These are phyloP conservation scores for Aphyosemion australe DNA, from an alignment of 2,113 vertebrate genomes.

Conservation along the genomic window DNA sequence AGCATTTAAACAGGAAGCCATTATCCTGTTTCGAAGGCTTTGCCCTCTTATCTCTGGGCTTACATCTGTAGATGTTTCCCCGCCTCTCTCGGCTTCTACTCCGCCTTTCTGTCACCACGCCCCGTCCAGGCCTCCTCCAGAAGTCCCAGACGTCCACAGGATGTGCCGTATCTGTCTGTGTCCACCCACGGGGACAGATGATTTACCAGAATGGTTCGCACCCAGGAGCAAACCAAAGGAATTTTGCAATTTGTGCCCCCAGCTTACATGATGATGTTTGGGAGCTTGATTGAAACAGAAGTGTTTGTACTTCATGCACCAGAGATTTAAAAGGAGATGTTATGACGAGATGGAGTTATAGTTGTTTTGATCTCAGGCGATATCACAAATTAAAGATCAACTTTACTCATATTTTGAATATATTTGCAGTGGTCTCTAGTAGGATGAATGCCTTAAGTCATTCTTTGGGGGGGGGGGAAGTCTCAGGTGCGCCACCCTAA, in stretches of 20 bases:
- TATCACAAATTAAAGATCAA: no score
- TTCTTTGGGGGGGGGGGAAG: no score
- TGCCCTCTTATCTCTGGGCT: constrained; percentile 71
- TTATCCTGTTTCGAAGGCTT: constrained; percentile 68
- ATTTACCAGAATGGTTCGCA: constrained; percentile 48
- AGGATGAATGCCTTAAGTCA: no score
- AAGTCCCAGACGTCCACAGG: constrained; percentile 62
- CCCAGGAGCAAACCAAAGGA: constrained; percentile 57
- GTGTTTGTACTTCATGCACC: no score
- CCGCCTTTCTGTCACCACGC: constrained; percentile 33
- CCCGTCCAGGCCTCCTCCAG: constrained; percentile 40
- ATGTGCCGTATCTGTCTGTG: constrained; percentile 65
- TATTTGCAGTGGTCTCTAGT: no score
- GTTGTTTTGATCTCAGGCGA: no score
- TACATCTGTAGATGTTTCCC: constrained; percentile 69
- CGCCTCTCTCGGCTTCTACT: constrained; percentile 34
- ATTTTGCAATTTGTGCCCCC: constrained; percentile 52
- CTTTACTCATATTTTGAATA: no score
- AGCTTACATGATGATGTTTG: constrained; percentile 2
- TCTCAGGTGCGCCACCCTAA: no score
- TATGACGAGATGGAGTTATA: no score
- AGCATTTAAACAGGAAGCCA: constrained; percentile 78
- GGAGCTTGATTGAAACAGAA: neutral
- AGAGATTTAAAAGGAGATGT: no score
- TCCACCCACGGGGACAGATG: constrained; percentile 43